Evolutionary conservation across 2,888 invertebrate genomes (phyloP), one percentile per base, ranked within the genome.

Genomic region (Xanthorhoe designata): DNA sequence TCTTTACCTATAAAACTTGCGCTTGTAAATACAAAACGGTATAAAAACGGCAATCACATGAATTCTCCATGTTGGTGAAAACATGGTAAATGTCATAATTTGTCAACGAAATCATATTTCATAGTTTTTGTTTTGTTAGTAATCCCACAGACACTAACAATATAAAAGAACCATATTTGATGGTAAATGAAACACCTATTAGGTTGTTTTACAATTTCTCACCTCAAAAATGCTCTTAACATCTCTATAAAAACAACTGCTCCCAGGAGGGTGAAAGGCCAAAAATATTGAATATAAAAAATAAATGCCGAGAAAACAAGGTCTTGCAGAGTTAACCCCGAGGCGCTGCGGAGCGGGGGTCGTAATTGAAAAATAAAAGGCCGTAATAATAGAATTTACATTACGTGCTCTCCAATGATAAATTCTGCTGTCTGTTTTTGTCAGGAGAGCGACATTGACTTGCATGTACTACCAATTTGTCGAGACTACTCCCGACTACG

Each of bases 301-400:
- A 74, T 69, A 71, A 70, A 78, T 84, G 77, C 75, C 71, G 75
- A 68, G 78, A 85, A 81, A 82, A 78, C 77, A 69, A 76, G 74
- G 84, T 80, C 82, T 85, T 73, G 80, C 80, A 78, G 86, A 88
- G 85, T 86, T 84, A 87, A 84, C 90, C 92, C 91, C 85, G 85
- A 86, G 91, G 90, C 91, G 83, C 82, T 80, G 77, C 84, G 83
- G 81, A 75, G 83, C 78, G 82, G 88, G 86, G 83, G 75, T 83
- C 86, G 93, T 92, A 93, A 93, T 93, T 93, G 93, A 91, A 92
- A 93, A 93, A 92, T 93, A 93, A 92, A 92, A 92, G 91, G 85
- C 90, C 88, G 89, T 90, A 89, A 92, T 93, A 92, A 93, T 92
- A 92, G 92, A 93, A 92, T 92, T 92, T 91, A 91, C 91, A 89